phyloP scores from a whole-genome alignment of 1,140 invertebrate species.

The Lepidotrigona ventralis region DNA sequence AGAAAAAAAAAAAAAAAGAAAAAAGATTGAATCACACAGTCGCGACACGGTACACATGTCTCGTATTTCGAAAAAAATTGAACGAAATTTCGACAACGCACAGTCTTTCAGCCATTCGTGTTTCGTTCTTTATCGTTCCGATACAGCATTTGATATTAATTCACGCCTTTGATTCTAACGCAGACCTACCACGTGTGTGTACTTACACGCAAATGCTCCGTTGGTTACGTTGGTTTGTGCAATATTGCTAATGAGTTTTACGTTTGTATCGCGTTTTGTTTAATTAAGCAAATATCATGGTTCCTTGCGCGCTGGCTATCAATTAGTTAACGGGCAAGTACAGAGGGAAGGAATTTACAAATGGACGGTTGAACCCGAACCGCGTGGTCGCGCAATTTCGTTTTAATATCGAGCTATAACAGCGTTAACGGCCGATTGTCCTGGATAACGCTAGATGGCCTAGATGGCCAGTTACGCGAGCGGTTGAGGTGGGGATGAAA shows the following conservation, averaged over 20 bases:
- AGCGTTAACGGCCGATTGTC: background rate
- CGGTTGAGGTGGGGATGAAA: background rate
- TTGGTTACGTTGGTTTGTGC: background rate
- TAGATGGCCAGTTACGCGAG: too few species aligned
- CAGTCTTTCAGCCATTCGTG: too few species aligned
- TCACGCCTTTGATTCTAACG: too few species aligned
- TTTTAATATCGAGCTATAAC: background rate
- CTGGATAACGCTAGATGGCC: background rate
- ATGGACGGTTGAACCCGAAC: background rate
- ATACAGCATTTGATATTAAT: too few species aligned
- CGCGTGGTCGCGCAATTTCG: background rate
- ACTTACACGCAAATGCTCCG: background rate
- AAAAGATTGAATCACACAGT: too few species aligned
- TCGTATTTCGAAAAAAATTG: too few species aligned
- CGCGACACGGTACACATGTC: too few species aligned
- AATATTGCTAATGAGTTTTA: background rate
- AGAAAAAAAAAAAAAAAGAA: too few species aligned
- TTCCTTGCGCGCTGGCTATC: background rate
- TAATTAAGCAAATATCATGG: slow-evolving; percentile 1
- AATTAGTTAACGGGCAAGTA: background rate
- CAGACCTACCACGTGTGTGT: too few species aligned
- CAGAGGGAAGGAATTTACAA: background rate
- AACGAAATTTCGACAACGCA: too few species aligned
- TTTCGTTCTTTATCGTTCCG: too few species aligned
- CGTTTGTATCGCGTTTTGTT: background rate